phyloP scores from a whole-genome alignment of 1,140 invertebrate genomes.

The Maconellicoccus hirsutus region DNA sequence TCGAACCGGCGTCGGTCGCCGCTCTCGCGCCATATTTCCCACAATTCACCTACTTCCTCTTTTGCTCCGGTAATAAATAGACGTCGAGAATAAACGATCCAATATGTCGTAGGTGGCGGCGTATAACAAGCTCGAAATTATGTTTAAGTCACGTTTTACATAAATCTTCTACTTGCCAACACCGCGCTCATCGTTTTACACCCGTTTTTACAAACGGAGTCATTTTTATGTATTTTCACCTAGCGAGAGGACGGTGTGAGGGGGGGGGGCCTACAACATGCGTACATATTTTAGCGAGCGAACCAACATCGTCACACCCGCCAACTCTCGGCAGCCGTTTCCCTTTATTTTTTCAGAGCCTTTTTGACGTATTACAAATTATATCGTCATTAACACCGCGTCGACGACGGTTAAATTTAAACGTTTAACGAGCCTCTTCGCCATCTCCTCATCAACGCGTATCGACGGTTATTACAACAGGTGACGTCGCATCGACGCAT shows the following conservation, averaged over 20 bases:
- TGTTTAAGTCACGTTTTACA: slow-evolving; percentile 4
- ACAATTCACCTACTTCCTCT: not conserved
- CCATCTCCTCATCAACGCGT: no score
- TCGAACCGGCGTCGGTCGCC: no score
- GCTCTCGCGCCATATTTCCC: no score
- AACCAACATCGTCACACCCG: not conserved
- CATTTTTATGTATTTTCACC: no score
- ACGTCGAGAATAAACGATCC: not conserved
- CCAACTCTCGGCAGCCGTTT: not conserved
- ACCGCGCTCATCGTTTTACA: not conserved
- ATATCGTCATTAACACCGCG: not conserved
- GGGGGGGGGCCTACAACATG: no score
- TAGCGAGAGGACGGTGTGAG: no score
- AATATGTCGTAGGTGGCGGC: not conserved
- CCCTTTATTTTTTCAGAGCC: not conserved
- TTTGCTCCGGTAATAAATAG: not conserved
- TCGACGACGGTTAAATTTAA: not conserved
- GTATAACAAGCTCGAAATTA: not conserved
- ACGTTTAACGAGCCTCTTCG: not conserved
- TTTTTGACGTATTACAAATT: not conserved
- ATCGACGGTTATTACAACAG: no score
- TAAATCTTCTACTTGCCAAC: not conserved
- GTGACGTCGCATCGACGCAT: no score
- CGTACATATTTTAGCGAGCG: not conserved
- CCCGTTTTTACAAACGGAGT: no score